A percentile compares a stretch with the other conserved stretches of the same genome.
Evolutionary conservation across 2,113 vertebrate species (phyloP).

Genomic region (Irena cyanogastra): DNA sequence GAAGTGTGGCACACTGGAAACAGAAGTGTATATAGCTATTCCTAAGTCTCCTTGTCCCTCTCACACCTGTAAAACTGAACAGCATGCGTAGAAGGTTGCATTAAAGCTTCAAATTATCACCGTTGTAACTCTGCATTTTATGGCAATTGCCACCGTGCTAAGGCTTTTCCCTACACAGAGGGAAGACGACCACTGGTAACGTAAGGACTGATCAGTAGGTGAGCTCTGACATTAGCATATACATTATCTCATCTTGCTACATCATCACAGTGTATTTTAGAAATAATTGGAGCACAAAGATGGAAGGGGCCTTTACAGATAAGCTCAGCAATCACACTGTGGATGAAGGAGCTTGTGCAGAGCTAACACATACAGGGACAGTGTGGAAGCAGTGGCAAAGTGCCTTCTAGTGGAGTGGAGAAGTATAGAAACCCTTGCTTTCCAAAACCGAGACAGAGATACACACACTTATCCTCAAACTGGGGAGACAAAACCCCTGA

Average conservation of each 20-base stretch:
- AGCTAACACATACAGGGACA: neutral
- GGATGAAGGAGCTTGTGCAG: neutral
- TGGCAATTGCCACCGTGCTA: neutral
- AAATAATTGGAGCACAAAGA: neutral
- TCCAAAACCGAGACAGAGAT: neutral
- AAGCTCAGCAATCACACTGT: neutral
- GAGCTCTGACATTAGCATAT: neutral
- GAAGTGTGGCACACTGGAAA: neutral
- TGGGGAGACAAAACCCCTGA: neutral
- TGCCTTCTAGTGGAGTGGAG: neutral
- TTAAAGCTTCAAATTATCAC: neutral
- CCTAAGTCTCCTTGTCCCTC: neutral
- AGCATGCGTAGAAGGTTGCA: neutral
- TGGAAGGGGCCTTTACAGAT: neutral
- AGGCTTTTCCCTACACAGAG: neutral
- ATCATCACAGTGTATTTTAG: neutral
- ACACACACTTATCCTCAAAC: neutral
- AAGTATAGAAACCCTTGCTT: neutral
- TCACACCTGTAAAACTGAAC: neutral
- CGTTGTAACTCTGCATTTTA: neutral
- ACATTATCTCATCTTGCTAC: neutral
- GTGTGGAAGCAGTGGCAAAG: neutral
- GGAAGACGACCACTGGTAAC: accelerated
- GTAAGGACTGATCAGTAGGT: neutral
- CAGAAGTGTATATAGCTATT: neutral